phyloP scores from a whole-genome alignment of 92 coral and sea anemone species.

The Porites evermanni region DNA sequence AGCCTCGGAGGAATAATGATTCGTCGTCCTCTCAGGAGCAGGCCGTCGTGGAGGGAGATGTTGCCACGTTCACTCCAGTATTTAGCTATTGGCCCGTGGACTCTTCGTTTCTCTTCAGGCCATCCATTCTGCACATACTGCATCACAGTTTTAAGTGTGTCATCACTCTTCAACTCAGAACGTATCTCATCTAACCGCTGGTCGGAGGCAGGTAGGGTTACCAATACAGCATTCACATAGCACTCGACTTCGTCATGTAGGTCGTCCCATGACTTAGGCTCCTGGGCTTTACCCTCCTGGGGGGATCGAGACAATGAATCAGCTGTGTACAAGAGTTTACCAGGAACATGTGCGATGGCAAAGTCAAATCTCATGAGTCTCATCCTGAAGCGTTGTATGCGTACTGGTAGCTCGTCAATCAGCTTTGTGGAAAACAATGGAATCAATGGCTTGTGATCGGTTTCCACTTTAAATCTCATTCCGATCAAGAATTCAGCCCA shows the following conservation, averaged over 20 bases:
- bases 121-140: too few species aligned
- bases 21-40: too few species aligned
- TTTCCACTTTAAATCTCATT: too few species aligned
- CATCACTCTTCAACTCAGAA: too few species aligned
- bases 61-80: too few species aligned
- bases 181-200: neutral
- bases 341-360: constrained; percentile 35
- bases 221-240: constrained; percentile 40
- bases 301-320: constrained; percentile 53
- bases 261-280: constrained; percentile 18
- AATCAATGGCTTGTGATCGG: constrained; percentile 9
- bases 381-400: constrained; percentile 48
- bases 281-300: constrained; percentile 1
- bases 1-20: too few species aligned
- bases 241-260: constrained; percentile 49
- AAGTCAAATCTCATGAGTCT: constrained; percentile 43
- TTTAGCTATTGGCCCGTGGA: too few species aligned
- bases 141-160: too few species aligned
- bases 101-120: too few species aligned
- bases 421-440: constrained; percentile 45
- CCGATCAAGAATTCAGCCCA: too few species aligned
- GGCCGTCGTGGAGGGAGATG: too few species aligned
- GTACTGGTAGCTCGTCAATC: constrained; percentile 42
- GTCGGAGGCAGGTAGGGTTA: constrained; percentile 28
- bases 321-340: constrained; percentile 54